Conservation (phyloP, 2,888 invertebrate genomes). For the Hecatera dysodea region DNA sequence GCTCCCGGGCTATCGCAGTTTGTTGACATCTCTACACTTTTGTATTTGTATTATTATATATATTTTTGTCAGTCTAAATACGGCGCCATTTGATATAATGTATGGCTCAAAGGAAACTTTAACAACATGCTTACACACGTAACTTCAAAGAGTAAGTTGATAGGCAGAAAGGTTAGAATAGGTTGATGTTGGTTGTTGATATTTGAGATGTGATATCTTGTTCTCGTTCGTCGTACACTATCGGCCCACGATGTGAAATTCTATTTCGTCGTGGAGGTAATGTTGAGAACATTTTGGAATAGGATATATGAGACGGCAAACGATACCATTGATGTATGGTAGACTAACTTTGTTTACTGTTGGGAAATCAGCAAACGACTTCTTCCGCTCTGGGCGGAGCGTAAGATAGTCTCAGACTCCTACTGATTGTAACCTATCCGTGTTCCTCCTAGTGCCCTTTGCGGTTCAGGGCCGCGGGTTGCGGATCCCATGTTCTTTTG, state of each 20-base stretch:
- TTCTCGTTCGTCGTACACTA: neutral
- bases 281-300: neutral
- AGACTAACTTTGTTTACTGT: no score
- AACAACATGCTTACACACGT: constrained; percentile 27
- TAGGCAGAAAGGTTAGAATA: neutral
- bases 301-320: no score
- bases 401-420: no score
- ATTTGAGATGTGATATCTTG: constrained; percentile 1
- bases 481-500: no score
- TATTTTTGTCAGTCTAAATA: constrained; percentile 58
- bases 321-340: no score
- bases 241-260: neutral
- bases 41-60: constrained; percentile 58
- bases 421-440: no score
- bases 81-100: constrained; percentile 55
- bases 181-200: neutral
- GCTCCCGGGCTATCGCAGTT: constrained; percentile 58
- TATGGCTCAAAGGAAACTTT: constrained; percentile 37
- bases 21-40: constrained; percentile 64
- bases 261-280: neutral
- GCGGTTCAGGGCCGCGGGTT: no score
- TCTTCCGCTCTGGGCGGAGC: no score
- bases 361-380: no score
- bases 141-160: constrained; percentile 25
- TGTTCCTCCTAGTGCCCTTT: no score